phyloP scores from a whole-genome alignment of 2,888 invertebrate genomes.

The Diachrysia chrysitis region DNA sequence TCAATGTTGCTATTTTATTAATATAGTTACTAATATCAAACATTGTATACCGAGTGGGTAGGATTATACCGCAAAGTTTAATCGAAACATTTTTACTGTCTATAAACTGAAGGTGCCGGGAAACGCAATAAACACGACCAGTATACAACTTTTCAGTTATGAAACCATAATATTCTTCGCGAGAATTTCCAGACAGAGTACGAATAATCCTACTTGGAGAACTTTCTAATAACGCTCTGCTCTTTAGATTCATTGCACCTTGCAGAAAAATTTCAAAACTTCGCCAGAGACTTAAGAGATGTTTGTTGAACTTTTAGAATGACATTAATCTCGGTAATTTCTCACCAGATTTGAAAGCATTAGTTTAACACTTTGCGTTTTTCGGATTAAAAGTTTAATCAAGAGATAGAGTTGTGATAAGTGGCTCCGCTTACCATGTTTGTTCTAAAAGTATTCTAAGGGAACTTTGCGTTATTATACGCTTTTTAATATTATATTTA shows the following conservation, averaged over 20 bases:
- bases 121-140: slow-evolving; percentile 53
- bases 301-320: slow-evolving; percentile 79
- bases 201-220: slow-evolving; percentile 76
- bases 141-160: slow-evolving; percentile 64
- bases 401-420: slow-evolving; percentile 43
- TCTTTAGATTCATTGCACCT: slow-evolving; percentile 83
- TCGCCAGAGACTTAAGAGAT: slow-evolving; percentile 70
- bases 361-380: slow-evolving; percentile 64
- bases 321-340: slow-evolving; percentile 79
- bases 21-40: neutral
- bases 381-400: slow-evolving; percentile 58
- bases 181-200: slow-evolving; percentile 66
- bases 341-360: slow-evolving; percentile 68
- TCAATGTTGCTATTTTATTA: no score
- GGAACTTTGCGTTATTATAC: slow-evolving; percentile 16
- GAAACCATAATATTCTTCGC: slow-evolving; percentile 69
- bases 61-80: slow-evolving; percentile 43
- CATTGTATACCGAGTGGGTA: slow-evolving; percentile 10
- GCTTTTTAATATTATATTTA: neutral
- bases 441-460: slow-evolving; percentile 14
- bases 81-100: slow-evolving; percentile 55
- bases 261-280: slow-evolving; percentile 80
- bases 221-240: slow-evolving; percentile 82
- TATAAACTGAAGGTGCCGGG: slow-evolving; percentile 45
- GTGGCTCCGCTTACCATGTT: slow-evolving; percentile 39